Evolutionary conservation across 2,888 invertebrate species (phyloP).

Genomic region (Sinopyrophorus schimmeli): DNA sequence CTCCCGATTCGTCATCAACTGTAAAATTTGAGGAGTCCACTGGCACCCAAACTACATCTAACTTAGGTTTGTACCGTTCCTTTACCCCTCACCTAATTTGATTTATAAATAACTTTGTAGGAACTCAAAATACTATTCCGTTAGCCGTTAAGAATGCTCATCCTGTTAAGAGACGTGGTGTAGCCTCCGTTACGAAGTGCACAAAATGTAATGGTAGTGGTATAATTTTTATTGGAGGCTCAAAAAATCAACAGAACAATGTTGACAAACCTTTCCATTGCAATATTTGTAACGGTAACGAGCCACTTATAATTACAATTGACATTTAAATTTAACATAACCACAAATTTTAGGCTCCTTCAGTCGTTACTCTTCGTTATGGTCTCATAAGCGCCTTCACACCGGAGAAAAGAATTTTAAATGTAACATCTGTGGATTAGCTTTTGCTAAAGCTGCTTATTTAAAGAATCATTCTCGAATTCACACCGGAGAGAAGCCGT

Average conservation of each 20-base stretch:
- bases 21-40: constrained; percentile 52
- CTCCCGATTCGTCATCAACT: constrained; percentile 47
- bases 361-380: constrained; percentile 82
- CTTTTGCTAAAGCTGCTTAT: constrained; percentile 89
- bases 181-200: constrained; percentile 83
- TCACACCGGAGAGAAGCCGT: constrained; percentile 72
- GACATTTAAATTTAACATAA: constrained; percentile 2
- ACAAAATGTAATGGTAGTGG: constrained; percentile 89
- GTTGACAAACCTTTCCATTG: constrained; percentile 86
- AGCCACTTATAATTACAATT: constrained; percentile 4
- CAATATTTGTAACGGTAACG: constrained; percentile 78
- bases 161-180: constrained; percentile 81
- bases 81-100: too few species aligned
- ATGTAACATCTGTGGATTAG: constrained; percentile 84
- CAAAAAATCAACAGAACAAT: constrained; percentile 63
- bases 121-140: constrained; percentile 59
- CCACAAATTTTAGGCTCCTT: constrained; percentile 61
- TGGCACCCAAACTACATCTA: constrained; percentile 48
- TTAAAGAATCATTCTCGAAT: constrained; percentile 86
- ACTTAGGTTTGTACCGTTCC: constrained; percentile 39
- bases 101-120: too few species aligned
- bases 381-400: constrained; percentile 88
- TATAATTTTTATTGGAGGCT: constrained; percentile 76
- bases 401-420: constrained; percentile 85
- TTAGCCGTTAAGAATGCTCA: constrained; percentile 57